Conservation (phyloP, 2,888 invertebrate genomes). For the Lithophane ornitopus region DNA sequence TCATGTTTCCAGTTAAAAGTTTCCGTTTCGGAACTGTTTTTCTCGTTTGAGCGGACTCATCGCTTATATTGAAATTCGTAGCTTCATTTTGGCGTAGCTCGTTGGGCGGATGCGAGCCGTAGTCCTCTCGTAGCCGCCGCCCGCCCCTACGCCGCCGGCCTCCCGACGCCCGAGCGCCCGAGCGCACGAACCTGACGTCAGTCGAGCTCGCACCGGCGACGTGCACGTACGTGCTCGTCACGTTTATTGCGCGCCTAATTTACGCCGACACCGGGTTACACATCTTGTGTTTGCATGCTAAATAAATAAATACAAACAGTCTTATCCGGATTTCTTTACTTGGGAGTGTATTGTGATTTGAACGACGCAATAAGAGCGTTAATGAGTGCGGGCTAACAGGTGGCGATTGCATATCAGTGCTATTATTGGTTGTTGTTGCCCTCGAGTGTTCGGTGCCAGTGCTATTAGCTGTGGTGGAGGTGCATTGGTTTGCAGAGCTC, state of each 20-base stretch:
- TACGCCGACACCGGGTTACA: slow-evolving; percentile 72
- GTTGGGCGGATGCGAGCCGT: slow-evolving; percentile 84
- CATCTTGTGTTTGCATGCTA: slow-evolving; percentile 63
- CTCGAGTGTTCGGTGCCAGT: slow-evolving; percentile 77
- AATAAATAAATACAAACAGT: slow-evolving; percentile 66
- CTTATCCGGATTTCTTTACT: slow-evolving; percentile 39
- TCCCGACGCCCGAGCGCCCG: slow-evolving; percentile 68
- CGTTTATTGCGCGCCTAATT: slow-evolving; percentile 59
- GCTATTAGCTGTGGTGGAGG: slow-evolving; percentile 75
- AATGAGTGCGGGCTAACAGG: slow-evolving; percentile 78
- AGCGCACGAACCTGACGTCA: slow-evolving; percentile 79
- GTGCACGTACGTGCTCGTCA: slow-evolving; percentile 69
- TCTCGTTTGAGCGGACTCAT: slow-evolving; percentile 72
- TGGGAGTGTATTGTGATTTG: slow-evolving; percentile 57
- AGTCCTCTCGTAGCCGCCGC: slow-evolving; percentile 81
- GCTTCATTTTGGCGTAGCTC: slow-evolving; percentile 83
- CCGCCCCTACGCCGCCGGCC: slow-evolving; percentile 73
- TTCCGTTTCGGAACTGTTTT: slow-evolving; percentile 66
- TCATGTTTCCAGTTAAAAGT: slow-evolving; percentile 68
- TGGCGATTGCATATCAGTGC: slow-evolving; percentile 81
- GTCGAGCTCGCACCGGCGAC: slow-evolving; percentile 79
- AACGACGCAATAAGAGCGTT: slow-evolving; percentile 62
- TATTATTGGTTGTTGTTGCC: slow-evolving; percentile 82
- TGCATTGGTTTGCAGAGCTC: slow-evolving; percentile 76
- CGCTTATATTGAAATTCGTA: slow-evolving; percentile 79